phyloP scores from a whole-genome alignment of 2,888 invertebrate genomes.

The Nephrotoma appendiculata region DNA sequence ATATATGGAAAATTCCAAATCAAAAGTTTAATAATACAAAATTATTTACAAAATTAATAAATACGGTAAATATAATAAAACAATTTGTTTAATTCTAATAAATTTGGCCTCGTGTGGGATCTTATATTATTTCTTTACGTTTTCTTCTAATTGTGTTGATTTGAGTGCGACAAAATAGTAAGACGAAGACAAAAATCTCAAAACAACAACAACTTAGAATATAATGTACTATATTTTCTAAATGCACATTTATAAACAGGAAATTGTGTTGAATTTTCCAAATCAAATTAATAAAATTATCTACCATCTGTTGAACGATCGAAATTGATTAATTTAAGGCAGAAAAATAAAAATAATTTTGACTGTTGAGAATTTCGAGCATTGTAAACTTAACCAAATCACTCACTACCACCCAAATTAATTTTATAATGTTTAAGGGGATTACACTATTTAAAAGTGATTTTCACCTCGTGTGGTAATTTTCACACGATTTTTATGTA shows the following conservation, averaged over 20 bases:
- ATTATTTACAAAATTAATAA: background rate
- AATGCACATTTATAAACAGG: background rate
- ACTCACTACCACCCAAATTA: background rate
- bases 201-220: background rate
- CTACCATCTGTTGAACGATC: background rate
- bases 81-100: background rate
- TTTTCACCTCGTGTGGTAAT: background rate
- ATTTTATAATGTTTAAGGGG: background rate
- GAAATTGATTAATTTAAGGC: background rate
- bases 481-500: constrained; percentile 2
- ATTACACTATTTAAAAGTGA: background rate
- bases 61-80: background rate
- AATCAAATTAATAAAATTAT: background rate
- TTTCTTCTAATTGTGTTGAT: background rate
- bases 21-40: background rate
- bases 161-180: background rate
- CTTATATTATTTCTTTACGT: background rate
- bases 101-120: background rate
- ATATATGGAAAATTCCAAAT: background rate
- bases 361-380: background rate
- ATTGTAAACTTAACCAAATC: background rate
- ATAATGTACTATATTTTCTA: background rate
- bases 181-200: background rate
- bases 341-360: background rate
- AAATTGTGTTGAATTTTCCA: background rate